A percentile compares a stretch with the other conserved stretches of the same genome.
phyloP scores from a whole-genome alignment of 1,140 invertebrate species.

The Battus philenor region DNA sequence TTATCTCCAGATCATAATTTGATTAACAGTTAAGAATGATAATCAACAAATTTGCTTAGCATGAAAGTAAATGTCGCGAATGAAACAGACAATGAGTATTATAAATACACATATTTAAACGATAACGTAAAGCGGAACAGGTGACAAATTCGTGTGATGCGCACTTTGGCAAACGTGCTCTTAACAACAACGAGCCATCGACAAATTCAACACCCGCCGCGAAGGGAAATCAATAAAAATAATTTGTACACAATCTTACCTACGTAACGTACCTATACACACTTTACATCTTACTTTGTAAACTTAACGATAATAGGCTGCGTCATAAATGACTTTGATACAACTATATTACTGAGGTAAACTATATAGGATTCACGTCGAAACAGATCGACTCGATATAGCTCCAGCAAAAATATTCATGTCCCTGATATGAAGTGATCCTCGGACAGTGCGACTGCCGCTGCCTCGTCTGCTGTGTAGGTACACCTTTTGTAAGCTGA shows the following conservation, averaged over 20 bases:
- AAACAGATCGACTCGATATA: constrained; percentile 39
- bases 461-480: constrained; percentile 16
- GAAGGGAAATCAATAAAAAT: constrained; percentile 44
- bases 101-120: constrained; percentile 32
- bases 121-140: constrained; percentile 16
- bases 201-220: constrained; percentile 34
- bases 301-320: constrained; percentile 72
- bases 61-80: constrained; percentile 18
- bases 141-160: constrained; percentile 24
- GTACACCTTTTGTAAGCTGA: too few species aligned
- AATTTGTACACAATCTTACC: constrained; percentile 62
- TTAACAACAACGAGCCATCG: constrained; percentile 34
- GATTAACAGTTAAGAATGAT: constrained; percentile 11
- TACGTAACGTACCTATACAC: constrained; percentile 52
- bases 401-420: constrained; percentile 43
- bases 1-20: constrained; percentile 1
- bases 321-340: constrained; percentile 67
- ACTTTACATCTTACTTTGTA: constrained; percentile 64
- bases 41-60: constrained; percentile 9
- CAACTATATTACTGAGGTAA: constrained; percentile 70
- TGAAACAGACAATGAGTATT: constrained; percentile 52
- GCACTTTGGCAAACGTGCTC: constrained; percentile 36
- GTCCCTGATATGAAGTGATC: constrained; percentile 47
- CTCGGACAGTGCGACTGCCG: constrained; percentile 22
- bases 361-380: constrained; percentile 65